phyloP scores from a whole-genome alignment of 2,888 invertebrate genomes.

The Schizotus pectinicornis region DNA sequence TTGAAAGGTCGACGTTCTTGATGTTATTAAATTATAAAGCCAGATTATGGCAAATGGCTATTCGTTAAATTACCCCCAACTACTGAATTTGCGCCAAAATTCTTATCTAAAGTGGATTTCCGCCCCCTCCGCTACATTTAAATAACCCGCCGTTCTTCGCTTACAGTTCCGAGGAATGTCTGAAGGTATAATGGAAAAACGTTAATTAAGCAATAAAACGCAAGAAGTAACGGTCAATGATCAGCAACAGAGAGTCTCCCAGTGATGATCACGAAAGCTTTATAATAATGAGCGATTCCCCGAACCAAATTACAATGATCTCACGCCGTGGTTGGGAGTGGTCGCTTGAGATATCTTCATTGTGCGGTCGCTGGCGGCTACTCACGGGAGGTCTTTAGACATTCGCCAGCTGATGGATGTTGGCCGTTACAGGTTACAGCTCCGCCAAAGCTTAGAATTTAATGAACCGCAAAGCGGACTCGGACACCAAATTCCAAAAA shows the following conservation, averaged over 20 bases:
- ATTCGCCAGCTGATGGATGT: conserved; percentile 38
- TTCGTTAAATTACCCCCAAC: neutral
- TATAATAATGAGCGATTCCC: conserved; percentile 48
- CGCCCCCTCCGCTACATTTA: too few species aligned
- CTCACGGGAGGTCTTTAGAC: conserved; percentile 50
- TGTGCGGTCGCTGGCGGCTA: conserved; percentile 51
- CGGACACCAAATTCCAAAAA: too few species aligned
- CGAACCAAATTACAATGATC: conserved; percentile 53
- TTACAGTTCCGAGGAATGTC: too few species aligned
- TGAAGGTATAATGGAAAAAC: too few species aligned
- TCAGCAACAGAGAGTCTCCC: conserved; percentile 13
- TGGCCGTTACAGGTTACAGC: conserved; percentile 23
- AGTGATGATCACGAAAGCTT: conserved; percentile 27
- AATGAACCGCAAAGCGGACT: neutral
- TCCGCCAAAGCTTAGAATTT: conserved; percentile 22
- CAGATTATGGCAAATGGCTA: neutral
- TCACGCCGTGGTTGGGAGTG: conserved; percentile 50
- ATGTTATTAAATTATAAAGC: conserved; percentile 2
- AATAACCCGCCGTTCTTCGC: too few species aligned
- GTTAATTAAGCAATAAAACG: conserved; percentile 19
- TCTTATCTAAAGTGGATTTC: too few species aligned
- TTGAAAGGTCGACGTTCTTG: conserved; percentile 14
- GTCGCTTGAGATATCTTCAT: conserved; percentile 54
- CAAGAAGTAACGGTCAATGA: conserved; percentile 9
- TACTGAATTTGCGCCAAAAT: too few species aligned